Evolutionary conservation across 2,888 invertebrate genomes (phyloP).

Genomic region (Leucoptera coffeella): DNA sequence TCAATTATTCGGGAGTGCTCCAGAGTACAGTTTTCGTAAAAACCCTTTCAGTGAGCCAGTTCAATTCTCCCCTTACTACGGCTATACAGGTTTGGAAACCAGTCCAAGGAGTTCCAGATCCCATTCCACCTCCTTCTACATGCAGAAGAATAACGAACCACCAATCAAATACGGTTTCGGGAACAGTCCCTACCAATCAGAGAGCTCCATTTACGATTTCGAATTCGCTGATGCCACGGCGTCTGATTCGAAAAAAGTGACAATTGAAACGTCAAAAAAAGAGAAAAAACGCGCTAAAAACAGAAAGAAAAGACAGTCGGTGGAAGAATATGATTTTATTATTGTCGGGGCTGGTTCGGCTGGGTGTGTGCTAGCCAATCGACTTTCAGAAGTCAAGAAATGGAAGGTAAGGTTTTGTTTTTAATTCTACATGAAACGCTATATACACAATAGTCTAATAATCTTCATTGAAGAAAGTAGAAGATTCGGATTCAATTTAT

Average conservation of each 20-base stretch:
- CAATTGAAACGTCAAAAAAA: slow-evolving; percentile 9
- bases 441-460: too few species aligned
- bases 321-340: slow-evolving; percentile 53
- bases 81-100: slow-evolving; percentile 5
- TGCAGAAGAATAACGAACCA: slow-evolving; percentile 10
- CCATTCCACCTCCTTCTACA: slow-evolving; percentile 14
- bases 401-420: slow-evolving; percentile 58
- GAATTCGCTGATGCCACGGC: slow-evolving; percentile 13
- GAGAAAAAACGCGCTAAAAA: slow-evolving; percentile 8
- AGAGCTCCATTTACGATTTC: too few species aligned
- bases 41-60: too few species aligned
- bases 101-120: too few species aligned
- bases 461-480: too few species aligned
- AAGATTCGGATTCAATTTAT: too few species aligned
- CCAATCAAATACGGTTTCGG: slow-evolving; percentile 12
- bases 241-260: slow-evolving; percentile 14
- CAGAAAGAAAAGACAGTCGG: slow-evolving; percentile 15
- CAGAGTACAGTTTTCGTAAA: slow-evolving; percentile 18
- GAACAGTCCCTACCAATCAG: too few species aligned
- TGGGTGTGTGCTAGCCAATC: slow-evolving; percentile 61
- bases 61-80: too few species aligned
- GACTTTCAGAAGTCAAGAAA: slow-evolving; percentile 54
- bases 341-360: slow-evolving; percentile 63
- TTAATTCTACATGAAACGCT: too few species aligned
- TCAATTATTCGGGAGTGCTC: slow-evolving; percentile 47